phyloP scores from a whole-genome alignment of 2,888 invertebrate species.

The Agriopis marginaria region DNA sequence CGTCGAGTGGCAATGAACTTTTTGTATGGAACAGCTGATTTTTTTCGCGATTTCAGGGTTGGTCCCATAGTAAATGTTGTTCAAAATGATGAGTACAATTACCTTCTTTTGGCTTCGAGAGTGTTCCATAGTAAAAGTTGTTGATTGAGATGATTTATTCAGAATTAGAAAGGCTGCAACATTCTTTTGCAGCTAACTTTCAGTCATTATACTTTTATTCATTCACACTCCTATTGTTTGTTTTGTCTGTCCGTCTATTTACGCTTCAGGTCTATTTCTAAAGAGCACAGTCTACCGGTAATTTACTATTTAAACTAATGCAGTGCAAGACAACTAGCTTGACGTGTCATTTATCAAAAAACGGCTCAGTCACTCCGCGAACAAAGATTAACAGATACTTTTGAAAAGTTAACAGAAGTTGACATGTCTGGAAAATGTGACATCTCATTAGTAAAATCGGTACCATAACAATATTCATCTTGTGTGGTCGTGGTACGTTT shows the following conservation, averaged over 20 bases:
- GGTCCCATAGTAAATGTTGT: too few species aligned
- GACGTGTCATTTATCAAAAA: conserved; percentile 44
- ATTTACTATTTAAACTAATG: conserved; percentile 37
- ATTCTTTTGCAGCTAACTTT: neutral
- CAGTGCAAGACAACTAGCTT: conserved; percentile 31
- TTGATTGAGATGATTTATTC: neutral
- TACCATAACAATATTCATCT: neutral
- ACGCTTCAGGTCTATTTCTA: conserved; percentile 26
- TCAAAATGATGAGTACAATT: too few species aligned
- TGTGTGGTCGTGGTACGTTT: neutral
- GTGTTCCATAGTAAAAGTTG: too few species aligned
- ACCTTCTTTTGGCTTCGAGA: too few species aligned
- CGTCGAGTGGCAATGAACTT: too few species aligned
- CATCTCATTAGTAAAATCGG: conserved; percentile 21
- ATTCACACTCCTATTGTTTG: conserved; percentile 21
- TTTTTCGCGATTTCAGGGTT: too few species aligned
- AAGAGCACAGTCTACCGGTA: conserved; percentile 23
- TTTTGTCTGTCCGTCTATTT: conserved; percentile 28
- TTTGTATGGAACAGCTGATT: too few species aligned
- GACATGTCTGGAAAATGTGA: conserved; percentile 13
- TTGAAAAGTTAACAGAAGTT: conserved; percentile 23
- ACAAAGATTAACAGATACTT: conserved; percentile 21
- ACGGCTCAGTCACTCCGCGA: conserved; percentile 26
- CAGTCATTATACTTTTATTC: conserved; percentile 19
- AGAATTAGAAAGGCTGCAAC: conserved; percentile 8